phyloP scores from a whole-genome alignment of 1,140 invertebrate species.

The Lepeophtheirus salmonis region DNA sequence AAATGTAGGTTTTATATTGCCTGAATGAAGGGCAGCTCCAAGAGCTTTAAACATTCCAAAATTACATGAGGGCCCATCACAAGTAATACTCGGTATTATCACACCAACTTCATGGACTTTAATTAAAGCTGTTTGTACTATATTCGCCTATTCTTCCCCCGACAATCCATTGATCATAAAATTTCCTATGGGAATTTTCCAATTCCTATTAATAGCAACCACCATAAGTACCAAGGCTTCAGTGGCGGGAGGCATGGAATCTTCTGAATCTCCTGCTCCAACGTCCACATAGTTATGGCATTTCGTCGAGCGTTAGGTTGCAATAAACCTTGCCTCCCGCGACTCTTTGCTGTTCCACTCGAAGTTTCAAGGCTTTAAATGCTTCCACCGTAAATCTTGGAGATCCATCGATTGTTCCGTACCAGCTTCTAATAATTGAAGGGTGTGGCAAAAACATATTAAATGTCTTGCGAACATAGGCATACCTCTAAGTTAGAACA shows the following conservation, averaged over 20 bases:
- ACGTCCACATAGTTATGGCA: conserved; percentile 26
- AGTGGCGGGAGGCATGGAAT: conserved; percentile 24
- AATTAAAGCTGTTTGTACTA: too few relatives aligned
- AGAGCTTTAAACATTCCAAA: too few relatives aligned
- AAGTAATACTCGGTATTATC: too few relatives aligned
- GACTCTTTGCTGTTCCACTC: neutral
- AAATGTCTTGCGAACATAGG: conserved; percentile 4
- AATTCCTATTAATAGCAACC: conserved; percentile 24
- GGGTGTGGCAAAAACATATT: neutral
- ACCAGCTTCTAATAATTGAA: neutral
- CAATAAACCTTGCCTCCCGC: conserved; percentile 10
- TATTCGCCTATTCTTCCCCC: too few relatives aligned
- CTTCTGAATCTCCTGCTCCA: conserved; percentile 22
- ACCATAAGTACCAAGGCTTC: conserved; percentile 27
- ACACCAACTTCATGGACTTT: too few relatives aligned
- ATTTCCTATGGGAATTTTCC: conserved; percentile 22
- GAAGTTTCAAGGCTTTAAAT: neutral
- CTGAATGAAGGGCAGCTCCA: too few relatives aligned
- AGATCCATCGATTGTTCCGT: conserved; percentile 1
- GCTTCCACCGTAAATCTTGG: neutral
- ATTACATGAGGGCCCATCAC: too few relatives aligned
- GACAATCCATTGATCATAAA: conserved; percentile 4
- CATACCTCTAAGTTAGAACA: conserved; percentile 4
- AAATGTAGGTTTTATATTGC: too few relatives aligned
- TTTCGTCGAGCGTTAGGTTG: conserved; percentile 27